These are phyloP conservation scores for Aphelinus certus DNA, from an alignment of 1,140 invertebrate species.

Conservation along the genomic window DNA sequence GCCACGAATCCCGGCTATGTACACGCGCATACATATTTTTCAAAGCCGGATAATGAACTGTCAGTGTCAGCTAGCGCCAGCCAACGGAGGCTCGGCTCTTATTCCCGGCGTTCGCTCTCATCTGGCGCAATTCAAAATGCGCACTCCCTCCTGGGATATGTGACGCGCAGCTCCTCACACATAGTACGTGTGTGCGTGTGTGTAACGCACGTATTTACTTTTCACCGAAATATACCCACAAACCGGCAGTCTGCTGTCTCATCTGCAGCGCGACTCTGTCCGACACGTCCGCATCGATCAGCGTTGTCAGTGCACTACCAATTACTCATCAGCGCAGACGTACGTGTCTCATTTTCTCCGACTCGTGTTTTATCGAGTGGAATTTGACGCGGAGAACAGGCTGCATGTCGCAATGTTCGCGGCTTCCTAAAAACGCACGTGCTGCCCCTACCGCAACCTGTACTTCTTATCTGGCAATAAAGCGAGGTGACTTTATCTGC, in stretches of 20 bases:
- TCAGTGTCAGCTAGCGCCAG: not conserved
- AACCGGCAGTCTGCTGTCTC: not conserved
- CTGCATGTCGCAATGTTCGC: too few relatives aligned
- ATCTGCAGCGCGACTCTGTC: not conserved
- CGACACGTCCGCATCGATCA: too few relatives aligned
- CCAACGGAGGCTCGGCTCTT: not conserved
- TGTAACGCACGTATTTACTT: not conserved
- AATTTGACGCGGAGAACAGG: not conserved
- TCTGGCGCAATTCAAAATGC: constrained; percentile 4
- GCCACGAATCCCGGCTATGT: not conserved
- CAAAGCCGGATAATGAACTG: constrained; percentile 8
- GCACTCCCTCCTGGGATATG: not conserved
- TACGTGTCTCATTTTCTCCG: too few relatives aligned
- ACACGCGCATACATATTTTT: not conserved
- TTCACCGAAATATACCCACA: not conserved
- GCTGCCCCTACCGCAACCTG: too few relatives aligned
- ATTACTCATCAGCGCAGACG: too few relatives aligned
- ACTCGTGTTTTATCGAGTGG: not conserved
- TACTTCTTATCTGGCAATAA: too few relatives aligned
- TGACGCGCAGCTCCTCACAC: too few relatives aligned
- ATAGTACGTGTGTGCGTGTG: not conserved
- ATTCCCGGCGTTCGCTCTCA: not conserved
- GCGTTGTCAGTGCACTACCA: too few relatives aligned
- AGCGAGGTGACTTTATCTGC: too few relatives aligned
- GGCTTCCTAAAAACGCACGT: too few relatives aligned